Evolutionary conservation across 2,888 invertebrate genomes (phyloP).

Genomic region (Crossocerus cetratus): DNA sequence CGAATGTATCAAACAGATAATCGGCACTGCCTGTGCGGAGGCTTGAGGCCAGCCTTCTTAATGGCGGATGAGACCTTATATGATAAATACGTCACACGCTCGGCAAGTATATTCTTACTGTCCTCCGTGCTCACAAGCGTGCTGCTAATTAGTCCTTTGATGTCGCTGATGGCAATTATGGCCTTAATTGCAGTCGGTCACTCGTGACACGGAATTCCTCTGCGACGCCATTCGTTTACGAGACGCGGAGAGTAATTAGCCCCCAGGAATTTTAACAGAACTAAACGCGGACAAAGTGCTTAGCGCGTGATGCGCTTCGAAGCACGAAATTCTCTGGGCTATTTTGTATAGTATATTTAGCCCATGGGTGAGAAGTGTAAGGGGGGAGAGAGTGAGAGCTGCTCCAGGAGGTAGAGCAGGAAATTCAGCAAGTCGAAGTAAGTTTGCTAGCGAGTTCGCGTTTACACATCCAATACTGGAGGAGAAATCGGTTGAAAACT

Average conservation of each 20-base stretch:
- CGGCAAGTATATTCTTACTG: slow-evolving; percentile 12
- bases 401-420: not conserved
- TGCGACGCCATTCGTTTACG: not conserved
- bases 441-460: slow-evolving; percentile 12
- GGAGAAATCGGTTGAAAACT: slow-evolving; percentile 32
- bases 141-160: slow-evolving; percentile 45
- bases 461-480: slow-evolving; percentile 31
- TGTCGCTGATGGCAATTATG: slow-evolving; percentile 37
- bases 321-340: too few species aligned
- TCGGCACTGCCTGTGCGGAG: too few species aligned
- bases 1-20: too few species aligned
- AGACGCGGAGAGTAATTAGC: not conserved
- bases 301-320: too few species aligned
- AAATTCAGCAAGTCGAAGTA: slow-evolving; percentile 32
- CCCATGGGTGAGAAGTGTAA: not conserved
- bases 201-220: slow-evolving; percentile 5
- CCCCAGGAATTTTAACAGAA: too few species aligned
- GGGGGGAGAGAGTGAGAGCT: slow-evolving; percentile 1
- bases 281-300: too few species aligned
- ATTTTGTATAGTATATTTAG: too few species aligned
- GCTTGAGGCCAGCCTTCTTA: too few species aligned
- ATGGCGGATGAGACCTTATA: too few species aligned
- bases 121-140: not conserved
- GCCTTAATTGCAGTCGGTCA: slow-evolving; percentile 26
- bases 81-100: not conserved